These are phyloP conservation scores for Odiellus spinosus DNA, from an alignment of 2,888 invertebrate species.

Conservation along the genomic window DNA sequence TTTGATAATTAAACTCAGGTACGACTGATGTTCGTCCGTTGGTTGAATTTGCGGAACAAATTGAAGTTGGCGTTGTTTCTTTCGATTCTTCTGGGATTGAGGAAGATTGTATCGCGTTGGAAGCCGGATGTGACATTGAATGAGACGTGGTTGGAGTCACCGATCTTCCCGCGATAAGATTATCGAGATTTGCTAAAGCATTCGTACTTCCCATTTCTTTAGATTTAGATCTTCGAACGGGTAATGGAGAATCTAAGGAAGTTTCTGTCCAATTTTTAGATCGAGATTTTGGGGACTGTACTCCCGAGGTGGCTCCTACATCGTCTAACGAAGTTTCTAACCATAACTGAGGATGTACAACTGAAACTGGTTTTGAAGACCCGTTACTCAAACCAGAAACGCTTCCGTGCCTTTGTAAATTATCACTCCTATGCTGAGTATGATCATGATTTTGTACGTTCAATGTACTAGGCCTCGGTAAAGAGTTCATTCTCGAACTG, in stretches of 20 bases:
- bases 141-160: neutral
- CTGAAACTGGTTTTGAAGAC: neutral
- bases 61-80: neutral
- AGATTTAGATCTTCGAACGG: conserved; percentile 9
- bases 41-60: neutral
- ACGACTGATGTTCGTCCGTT: neutral
- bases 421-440: neutral
- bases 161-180: neutral
- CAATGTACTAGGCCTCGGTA: neutral
- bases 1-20: conserved; percentile 6
- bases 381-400: neutral
- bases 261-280: conserved; percentile 20
- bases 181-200: neutral
- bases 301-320: conserved; percentile 1
- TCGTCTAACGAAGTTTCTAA: neutral
- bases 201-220: conserved; percentile 1
- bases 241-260: conserved; percentile 17
- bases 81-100: neutral
- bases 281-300: conserved; percentile 8
- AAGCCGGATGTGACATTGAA: neutral
- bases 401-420: neutral
- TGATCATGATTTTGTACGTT: neutral
- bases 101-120: neutral
- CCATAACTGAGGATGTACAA: neutral
- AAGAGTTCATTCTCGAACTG: neutral